Evolutionary conservation across 2,113 vertebrate species (phyloP), one percentile per base, ranked within the genome.

Genomic region (Eurypyga helias): DNA sequence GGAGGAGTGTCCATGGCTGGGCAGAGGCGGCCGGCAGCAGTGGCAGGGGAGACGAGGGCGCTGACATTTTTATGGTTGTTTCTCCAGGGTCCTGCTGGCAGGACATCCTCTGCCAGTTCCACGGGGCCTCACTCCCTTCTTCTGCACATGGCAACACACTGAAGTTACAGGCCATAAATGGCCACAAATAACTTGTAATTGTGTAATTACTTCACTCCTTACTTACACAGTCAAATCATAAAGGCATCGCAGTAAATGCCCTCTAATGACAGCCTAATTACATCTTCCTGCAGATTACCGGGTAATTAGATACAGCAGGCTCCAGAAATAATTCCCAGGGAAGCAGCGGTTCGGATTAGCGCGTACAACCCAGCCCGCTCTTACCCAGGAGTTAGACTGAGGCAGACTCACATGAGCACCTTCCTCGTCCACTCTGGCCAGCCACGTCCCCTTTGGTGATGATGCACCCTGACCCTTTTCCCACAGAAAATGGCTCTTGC

Each of bases 261-360:
- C 93, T 94, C 96, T 96, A 97, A 96, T 96, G 96, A 96, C 96
- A 96, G 95, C 92, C 96, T 98, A 98, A 97, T 98, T 97, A 97
- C 95, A 93, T 96, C 96, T 97, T 95, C 97, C 97, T 97, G 93
- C 94, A 97, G 96, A 97, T 97, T 97, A 96, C 96, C 28, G 91
- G 87, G 89, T 97, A 97, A 97, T 96, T 97, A 98, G 96, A 97
- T 97, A 96, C 92, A 97, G 93, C 94, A 93, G 96, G 95, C 92
- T 97, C 95, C 96, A 96, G 93, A 96, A 97, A 96, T 98, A 98
- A 98, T 97, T 97, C 97, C 93, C 96, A 93, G 93, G 72, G 95
- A 97, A 96, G 93, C 84, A 49, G 93, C 34, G 5, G 86, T 89
- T 94, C 4, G 10, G 97, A 97, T 97, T 97, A 97, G 91, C 11